phyloP scores from a whole-genome alignment of 2,113 vertebrate species.

The Orthochromis indermauri region DNA sequence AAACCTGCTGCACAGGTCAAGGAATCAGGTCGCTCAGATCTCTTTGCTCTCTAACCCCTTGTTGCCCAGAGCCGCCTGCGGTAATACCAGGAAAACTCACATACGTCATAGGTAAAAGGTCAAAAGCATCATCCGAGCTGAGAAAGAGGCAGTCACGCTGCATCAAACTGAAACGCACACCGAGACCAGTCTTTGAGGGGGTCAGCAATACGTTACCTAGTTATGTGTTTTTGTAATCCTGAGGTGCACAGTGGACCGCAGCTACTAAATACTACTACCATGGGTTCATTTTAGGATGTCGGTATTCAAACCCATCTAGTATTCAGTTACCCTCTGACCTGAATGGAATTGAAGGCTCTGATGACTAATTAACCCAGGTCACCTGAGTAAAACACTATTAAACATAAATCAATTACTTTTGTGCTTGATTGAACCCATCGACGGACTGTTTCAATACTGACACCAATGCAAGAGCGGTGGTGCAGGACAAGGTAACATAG shows the following conservation, averaged over 20 bases:
- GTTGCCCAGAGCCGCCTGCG: background rate
- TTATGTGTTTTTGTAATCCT: background rate
- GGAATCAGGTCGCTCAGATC: background rate
- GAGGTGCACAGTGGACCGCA: background rate
- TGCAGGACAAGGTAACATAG: background rate
- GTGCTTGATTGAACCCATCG: slow-evolving; percentile 38
- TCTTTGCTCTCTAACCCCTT: background rate
- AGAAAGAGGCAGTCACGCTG: background rate
- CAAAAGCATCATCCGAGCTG: background rate
- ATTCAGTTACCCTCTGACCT: slow-evolving; percentile 26
- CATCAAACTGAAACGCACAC: background rate
- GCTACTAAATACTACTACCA: background rate
- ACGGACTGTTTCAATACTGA: slow-evolving; percentile 34
- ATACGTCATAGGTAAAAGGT: background rate
- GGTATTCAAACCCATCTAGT: slow-evolving; percentile 20
- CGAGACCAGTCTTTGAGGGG: background rate
- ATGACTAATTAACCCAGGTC: slow-evolving; percentile 61
- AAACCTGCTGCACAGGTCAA: slow-evolving; percentile 26
- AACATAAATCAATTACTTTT: slow-evolving; percentile 59
- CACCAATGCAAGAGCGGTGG: background rate
- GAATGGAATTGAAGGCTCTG: slow-evolving; percentile 27
- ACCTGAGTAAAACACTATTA: slow-evolving; percentile 41
- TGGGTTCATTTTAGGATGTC: background rate
- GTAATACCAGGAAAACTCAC: background rate
- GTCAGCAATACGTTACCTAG: background rate